These are phyloP conservation scores for Fissipunctia ypsillon DNA, from an alignment of 2,888 invertebrate species.

Conservation along the genomic window DNA sequence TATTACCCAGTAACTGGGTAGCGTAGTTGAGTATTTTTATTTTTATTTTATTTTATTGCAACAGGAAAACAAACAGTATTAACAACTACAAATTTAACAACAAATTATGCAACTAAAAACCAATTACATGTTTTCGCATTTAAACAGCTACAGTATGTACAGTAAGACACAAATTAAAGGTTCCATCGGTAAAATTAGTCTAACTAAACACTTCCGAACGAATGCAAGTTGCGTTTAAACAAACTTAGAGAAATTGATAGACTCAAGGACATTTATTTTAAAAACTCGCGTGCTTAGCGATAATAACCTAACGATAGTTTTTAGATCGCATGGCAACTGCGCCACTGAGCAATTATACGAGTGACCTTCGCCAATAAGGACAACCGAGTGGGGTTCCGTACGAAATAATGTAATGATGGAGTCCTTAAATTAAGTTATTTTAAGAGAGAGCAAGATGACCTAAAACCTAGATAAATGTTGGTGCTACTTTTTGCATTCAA, in stretches of 20 bases:
- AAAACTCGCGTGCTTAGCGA: neutral
- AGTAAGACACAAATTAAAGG: neutral
- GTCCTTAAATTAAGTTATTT: neutral
- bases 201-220: neutral
- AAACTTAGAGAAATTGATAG: too few relatives aligned
- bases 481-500: too few relatives aligned
- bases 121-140: too few relatives aligned
- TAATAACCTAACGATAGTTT: neutral
- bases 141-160: too few relatives aligned
- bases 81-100: too few relatives aligned
- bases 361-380: conserved; percentile 10
- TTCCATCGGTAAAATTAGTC: neutral
- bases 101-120: too few relatives aligned
- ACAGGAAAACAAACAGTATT: too few relatives aligned
- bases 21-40: too few relatives aligned
- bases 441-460: neutral
- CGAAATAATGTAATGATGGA: neutral
- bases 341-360: neutral
- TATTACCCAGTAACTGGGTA: too few relatives aligned
- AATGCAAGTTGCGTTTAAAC: neutral
- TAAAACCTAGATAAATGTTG: neutral
- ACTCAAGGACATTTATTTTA: conserved; percentile 16
- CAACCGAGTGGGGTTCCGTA: neutral
- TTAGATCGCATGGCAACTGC: neutral
- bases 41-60: too few relatives aligned